Percentiles rank a stretch among this genome's conserved stretches.
phyloP scores from a whole-genome alignment of 2,888 invertebrate species.

The Pristionchus entomophagus region DNA sequence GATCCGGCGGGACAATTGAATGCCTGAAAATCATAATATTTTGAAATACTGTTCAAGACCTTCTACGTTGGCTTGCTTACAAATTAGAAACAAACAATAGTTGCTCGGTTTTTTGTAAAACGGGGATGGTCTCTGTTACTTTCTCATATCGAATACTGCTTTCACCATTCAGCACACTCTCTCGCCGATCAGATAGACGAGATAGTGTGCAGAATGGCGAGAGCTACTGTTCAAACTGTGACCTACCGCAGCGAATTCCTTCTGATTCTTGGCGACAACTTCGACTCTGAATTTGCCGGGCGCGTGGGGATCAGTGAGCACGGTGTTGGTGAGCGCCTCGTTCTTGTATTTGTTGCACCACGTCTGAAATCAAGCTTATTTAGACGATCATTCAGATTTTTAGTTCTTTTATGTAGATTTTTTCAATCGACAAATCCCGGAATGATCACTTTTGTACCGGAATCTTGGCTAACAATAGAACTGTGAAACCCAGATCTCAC shows the following conservation, averaged over 20 bases:
- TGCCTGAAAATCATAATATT: slow-evolving; percentile 75
- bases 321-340: slow-evolving; percentile 66
- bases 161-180: too few relatives aligned
- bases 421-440: too few relatives aligned
- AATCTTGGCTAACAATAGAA: too few relatives aligned
- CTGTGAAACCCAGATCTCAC: too few relatives aligned
- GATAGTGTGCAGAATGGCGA: too few relatives aligned
- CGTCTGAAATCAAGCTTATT: slow-evolving; percentile 60
- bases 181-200: too few relatives aligned
- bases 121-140: too few relatives aligned
- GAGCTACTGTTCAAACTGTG: background rate
- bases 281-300: slow-evolving; percentile 68
- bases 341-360: slow-evolving; percentile 73
- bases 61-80: too few relatives aligned
- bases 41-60: background rate
- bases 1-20: slow-evolving; percentile 89
- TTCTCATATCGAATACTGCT: too few relatives aligned
- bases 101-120: too few relatives aligned
- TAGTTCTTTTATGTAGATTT: background rate
- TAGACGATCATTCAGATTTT: background rate
- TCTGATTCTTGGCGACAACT: slow-evolving; percentile 82
- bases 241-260: slow-evolving; percentile 84
- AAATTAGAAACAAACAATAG: too few relatives aligned
- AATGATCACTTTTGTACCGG: too few relatives aligned
- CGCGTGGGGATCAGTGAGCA: slow-evolving; percentile 73